Evolutionary conservation across 2,113 vertebrate species (phyloP).

Genomic region (Hipposideros armiger): DNA sequence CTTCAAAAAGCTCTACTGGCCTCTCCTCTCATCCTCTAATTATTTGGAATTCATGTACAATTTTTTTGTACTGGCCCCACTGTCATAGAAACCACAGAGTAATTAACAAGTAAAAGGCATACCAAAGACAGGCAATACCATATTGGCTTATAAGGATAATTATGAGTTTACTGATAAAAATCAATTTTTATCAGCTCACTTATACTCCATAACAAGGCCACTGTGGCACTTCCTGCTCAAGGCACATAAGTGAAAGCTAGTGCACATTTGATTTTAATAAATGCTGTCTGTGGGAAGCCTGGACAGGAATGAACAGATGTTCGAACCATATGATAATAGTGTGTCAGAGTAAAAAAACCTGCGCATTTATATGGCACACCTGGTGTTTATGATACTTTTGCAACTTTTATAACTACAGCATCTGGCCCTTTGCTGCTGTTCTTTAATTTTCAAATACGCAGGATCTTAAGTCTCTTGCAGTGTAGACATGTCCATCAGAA

Average conservation of each 20-base stretch:
- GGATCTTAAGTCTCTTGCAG: slow-evolving; percentile 72
- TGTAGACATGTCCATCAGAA: slow-evolving; percentile 64
- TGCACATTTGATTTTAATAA: slow-evolving; percentile 82
- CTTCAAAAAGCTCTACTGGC: not conserved
- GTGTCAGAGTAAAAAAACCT: slow-evolving; percentile 71
- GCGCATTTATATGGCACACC: slow-evolving; percentile 76
- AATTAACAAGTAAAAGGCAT: slow-evolving; percentile 67
- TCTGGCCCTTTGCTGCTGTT: slow-evolving; percentile 79
- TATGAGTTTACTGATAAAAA: slow-evolving; percentile 77
- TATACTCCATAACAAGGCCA: slow-evolving; percentile 73
- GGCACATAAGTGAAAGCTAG: slow-evolving; percentile 65
- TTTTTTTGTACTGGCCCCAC: not conserved
- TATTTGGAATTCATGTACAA: slow-evolving; percentile 55
- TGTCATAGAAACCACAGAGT: slow-evolving; percentile 56
- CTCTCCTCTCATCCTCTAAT: slow-evolving; percentile 31
- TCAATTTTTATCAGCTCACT: slow-evolving; percentile 75
- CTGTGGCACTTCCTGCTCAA: slow-evolving; percentile 71
- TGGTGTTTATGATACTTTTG: slow-evolving; percentile 81
- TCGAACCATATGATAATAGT: slow-evolving; percentile 78
- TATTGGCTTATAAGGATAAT: slow-evolving; percentile 74
- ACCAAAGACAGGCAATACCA: slow-evolving; percentile 50
- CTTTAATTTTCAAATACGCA: slow-evolving; percentile 80
- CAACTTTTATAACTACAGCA: slow-evolving; percentile 78
- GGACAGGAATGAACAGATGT: slow-evolving; percentile 78
- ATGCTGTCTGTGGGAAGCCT: slow-evolving; percentile 76